Conservation (phyloP, 1,140 invertebrate species). For the Drosophila virilis region DNA sequence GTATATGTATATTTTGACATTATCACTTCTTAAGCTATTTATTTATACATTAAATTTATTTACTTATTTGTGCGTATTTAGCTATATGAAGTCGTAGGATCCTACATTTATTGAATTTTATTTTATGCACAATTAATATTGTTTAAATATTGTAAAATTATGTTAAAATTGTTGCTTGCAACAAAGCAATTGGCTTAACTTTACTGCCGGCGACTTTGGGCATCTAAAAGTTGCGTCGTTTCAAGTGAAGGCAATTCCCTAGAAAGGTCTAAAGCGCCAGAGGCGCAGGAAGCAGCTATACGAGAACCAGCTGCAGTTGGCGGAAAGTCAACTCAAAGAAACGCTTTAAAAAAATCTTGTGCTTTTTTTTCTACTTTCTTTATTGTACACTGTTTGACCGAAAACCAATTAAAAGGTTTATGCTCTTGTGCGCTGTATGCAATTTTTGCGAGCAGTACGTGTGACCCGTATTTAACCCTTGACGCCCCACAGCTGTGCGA, state of each 20-base stretch:
- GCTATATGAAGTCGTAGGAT: too few species aligned
- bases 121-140: too few species aligned
- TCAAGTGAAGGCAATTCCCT: not conserved
- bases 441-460: slow-evolving; percentile 23
- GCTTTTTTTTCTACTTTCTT: not conserved
- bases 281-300: not conserved
- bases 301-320: slow-evolving; percentile 8
- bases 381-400: slow-evolving; percentile 31
- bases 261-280: too few species aligned
- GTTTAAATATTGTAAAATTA: too few species aligned
- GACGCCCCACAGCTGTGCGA: slow-evolving; percentile 7
- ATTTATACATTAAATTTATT: too few species aligned
- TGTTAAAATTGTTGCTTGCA: too few species aligned
- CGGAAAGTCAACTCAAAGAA: slow-evolving; percentile 26
- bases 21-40: too few species aligned
- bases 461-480: slow-evolving; percentile 4
- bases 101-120: too few species aligned
- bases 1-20: too few species aligned
- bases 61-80: too few species aligned
- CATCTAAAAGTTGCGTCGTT: not conserved
- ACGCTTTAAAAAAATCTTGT: not conserved
- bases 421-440: slow-evolving; percentile 37
- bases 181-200: too few species aligned
- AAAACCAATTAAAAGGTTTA: slow-evolving; percentile 56
- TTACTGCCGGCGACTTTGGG: too few species aligned